These are phyloP conservation scores for Pyrocephalus nanus DNA, from an alignment of 2,797 vertebrate species.

Conservation along the genomic window DNA sequence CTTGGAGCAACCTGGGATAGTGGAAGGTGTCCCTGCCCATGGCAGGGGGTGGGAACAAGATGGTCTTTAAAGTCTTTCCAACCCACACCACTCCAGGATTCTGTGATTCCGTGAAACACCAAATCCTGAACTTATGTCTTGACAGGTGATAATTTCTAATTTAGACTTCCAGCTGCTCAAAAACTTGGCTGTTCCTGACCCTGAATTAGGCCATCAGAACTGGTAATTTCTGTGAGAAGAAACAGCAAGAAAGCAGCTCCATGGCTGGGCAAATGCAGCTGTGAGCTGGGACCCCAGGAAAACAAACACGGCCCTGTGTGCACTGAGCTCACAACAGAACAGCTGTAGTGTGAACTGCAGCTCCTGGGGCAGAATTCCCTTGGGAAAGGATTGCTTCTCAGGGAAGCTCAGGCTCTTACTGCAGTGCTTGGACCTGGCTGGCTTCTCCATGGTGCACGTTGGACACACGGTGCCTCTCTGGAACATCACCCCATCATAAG, in stretches of 20 bases:
- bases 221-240: not conserved
- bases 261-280: not conserved
- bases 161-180: not conserved
- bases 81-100: not conserved
- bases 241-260: not conserved
- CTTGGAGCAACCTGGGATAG: not conserved
- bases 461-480: conserved; percentile 79
- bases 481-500: conserved; percentile 86
- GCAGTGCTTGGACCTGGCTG: conserved; percentile 95
- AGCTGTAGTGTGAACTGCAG: not conserved
- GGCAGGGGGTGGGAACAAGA: not conserved
- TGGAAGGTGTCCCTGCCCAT: not conserved
- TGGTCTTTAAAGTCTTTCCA: not conserved
- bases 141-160: not conserved
- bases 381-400: not conserved
- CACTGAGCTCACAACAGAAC: not conserved
- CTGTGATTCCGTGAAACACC: not conserved
- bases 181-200: not conserved
- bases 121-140: not conserved
- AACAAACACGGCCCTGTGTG: not conserved
- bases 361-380: not conserved
- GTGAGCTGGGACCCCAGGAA: not conserved
- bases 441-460: conserved; percentile 86
- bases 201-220: not conserved
- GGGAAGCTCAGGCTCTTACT: conserved; percentile 75